A percentile compares a stretch with the other conserved stretches of the same genome.
phyloP scores from a whole-genome alignment of 2,797 vertebrate genomes.

The Salmo trutta region DNA sequence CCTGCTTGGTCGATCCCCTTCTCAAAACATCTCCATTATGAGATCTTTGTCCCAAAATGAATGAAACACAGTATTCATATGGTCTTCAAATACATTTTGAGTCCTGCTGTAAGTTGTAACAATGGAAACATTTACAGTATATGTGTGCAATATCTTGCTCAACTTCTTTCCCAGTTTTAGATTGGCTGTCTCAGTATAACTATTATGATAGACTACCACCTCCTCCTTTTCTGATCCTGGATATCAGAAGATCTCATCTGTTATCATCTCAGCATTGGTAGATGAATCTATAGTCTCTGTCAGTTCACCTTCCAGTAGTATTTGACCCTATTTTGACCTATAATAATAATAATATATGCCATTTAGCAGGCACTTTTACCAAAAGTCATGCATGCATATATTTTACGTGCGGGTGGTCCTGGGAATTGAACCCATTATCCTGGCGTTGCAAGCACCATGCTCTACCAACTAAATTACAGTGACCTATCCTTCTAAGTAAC shows the following conservation, averaged over 20 bases:
- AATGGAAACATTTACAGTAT: not conserved
- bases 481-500: slow-evolving; percentile 43
- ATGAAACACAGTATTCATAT: not conserved
- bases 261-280: not conserved
- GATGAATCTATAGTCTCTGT: not conserved
- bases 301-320: not conserved
- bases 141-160: not conserved
- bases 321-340: not conserved
- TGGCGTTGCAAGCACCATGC: too few relatives aligned
- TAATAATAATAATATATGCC: slow-evolving; percentile 53
- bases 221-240: not conserved
- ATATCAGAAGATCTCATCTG: slow-evolving; percentile 3
- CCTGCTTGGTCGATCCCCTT: not conserved
- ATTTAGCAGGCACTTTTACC: too few relatives aligned
- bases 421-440: too few relatives aligned
- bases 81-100: not conserved
- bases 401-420: too few relatives aligned
- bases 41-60: not conserved
- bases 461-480: slow-evolving; percentile 50
- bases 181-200: not conserved
- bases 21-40: slow-evolving; percentile 20
- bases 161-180: not conserved
- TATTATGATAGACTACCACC: not conserved
- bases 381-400: too few relatives aligned
- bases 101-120: not conserved